Evolutionary conservation across 2,888 invertebrate genomes (phyloP).

Genomic region (Pandemis corylana): DNA sequence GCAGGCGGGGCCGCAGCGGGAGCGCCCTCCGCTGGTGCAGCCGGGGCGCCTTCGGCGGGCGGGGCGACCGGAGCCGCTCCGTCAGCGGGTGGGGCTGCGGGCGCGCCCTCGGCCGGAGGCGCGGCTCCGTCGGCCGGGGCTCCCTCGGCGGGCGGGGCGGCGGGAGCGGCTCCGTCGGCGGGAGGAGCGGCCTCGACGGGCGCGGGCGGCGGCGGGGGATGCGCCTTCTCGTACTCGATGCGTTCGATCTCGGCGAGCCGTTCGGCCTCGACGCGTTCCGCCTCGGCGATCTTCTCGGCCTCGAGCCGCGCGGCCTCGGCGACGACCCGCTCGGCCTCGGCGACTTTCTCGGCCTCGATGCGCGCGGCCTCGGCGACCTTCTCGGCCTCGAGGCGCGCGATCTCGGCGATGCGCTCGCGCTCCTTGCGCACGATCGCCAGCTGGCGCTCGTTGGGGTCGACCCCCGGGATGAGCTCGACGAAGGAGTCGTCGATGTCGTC

Average conservation of each 20-base stretch:
- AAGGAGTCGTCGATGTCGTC: constrained; percentile 97
- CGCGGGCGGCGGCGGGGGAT: constrained; percentile 48
- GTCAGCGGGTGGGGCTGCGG: constrained; percentile 58
- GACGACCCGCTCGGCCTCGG: constrained; percentile 51
- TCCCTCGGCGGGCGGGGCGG: constrained; percentile 55
- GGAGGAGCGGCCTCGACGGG: constrained; percentile 54
- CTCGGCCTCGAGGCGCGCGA: constrained; percentile 46
- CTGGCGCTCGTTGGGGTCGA: constrained; percentile 76
- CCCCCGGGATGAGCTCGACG: constrained; percentile 90
- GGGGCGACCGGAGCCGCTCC: constrained; percentile 57
- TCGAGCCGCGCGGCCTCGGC: constrained; percentile 50
- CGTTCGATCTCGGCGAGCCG: constrained; percentile 49
- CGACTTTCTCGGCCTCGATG: constrained; percentile 51
- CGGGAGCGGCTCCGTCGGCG: constrained; percentile 54
- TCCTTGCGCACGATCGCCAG: constrained; percentile 58
- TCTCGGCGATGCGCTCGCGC: constrained; percentile 43
- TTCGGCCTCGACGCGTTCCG: constrained; percentile 35
- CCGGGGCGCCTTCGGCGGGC: constrained; percentile 58
- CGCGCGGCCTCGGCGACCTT: constrained; percentile 53
- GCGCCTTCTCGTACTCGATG: constrained; percentile 34
- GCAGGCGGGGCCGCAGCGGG: constrained; percentile 53
- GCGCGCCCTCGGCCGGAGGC: constrained; percentile 56
- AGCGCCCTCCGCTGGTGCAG: constrained; percentile 49
- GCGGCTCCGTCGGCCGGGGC: constrained; percentile 55
- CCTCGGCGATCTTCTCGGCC: constrained; percentile 51